Evolutionary conservation across 2,113 vertebrate species (phyloP), one percentile per base, ranked within the genome.

Genomic region (Pterocles burchelli): DNA sequence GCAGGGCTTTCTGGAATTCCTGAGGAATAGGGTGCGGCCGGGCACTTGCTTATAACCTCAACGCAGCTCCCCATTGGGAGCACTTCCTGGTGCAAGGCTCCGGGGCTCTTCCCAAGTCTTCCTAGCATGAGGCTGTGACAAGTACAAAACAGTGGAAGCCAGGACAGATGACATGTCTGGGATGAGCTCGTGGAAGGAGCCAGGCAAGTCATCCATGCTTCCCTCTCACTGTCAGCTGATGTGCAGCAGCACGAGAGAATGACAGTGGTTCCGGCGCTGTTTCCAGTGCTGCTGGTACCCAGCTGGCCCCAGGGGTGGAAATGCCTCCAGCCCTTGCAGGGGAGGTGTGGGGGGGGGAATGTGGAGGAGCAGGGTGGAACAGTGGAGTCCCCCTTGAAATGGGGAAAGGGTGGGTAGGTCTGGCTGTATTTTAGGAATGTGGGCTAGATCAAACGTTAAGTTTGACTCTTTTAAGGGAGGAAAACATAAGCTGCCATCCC

Each of bases 1-100:
- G 85, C 72, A 92, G 71, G 62, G 68, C 45, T 93, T 94, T 95
- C 89, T 96, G 95, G 85, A 95, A 96, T 86, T 93, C 83, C 88
- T 61, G 4, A 91, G 90, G 95, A 96, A 96, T 96, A 91, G 79
- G 96, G 85, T 88, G 91, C 24, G 84, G 91, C 93, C 6, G 41
- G 71, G 67, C 0, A 5, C 90, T 76, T 48, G 55, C 76, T 82
- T 51, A 59, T n/a, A 93, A 52, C 80, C 72, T 75, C 16, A 0
- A 41, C 75, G 68, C 61, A 49, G 76, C 34, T 86, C 65, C 24
- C 18, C 43, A 22, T 18, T 20, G 41, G 41, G 41, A 41, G 1
- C 4, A 0, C 61, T 78, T 86, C 31, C 65, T 65, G 26, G 12
- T 62, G 57, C 52, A 41, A 66, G 33, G 48, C 61, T 45, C n/a